Evolutionary conservation across 2,113 vertebrate species (phyloP).

Genomic region (Murina feae): DNA sequence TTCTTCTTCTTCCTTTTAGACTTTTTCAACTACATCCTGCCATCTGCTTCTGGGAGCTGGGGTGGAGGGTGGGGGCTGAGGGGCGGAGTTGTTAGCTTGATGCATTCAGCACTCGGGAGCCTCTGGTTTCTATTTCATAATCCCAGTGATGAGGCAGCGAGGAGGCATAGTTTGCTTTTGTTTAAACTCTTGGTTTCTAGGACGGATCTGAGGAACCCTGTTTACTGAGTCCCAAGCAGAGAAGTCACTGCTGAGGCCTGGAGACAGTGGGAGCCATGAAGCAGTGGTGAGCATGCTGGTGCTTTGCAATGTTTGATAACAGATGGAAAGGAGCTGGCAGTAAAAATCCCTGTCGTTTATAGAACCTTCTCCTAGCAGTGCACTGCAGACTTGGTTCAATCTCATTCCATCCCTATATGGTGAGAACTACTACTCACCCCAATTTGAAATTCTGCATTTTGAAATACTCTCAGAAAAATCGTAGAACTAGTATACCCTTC

Average conservation of each 20-base stretch:
- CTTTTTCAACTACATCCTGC: neutral
- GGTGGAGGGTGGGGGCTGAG: neutral
- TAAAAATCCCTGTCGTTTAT: fast-evolving
- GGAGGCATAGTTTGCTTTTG: constrained; percentile 32
- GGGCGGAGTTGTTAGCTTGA: neutral
- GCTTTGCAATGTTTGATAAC: neutral
- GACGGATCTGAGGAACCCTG: constrained; percentile 24
- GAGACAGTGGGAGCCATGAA: neutral
- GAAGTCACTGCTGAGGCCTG: neutral
- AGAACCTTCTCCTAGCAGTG: fast-evolving
- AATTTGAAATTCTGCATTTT: neutral
- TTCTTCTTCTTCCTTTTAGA: neutral
- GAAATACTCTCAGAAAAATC: neutral
- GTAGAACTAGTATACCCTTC: neutral
- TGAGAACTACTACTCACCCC: neutral
- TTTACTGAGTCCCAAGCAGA: neutral
- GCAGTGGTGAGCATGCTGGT: fast-evolving
- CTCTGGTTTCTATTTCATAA: constrained; percentile 50
- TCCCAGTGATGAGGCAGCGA: neutral
- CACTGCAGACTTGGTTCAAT: fast-evolving
- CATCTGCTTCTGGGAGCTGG: neutral
- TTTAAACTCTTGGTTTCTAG: constrained; percentile 38
- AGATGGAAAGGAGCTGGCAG: neutral
- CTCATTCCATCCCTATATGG: fast-evolving
- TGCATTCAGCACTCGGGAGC: neutral